A percentile compares a stretch with the other conserved stretches of the same genome.
Evolutionary conservation across 23 tunicate genomes (phyloP).

Genomic region (Halocynthia roretzi): DNA sequence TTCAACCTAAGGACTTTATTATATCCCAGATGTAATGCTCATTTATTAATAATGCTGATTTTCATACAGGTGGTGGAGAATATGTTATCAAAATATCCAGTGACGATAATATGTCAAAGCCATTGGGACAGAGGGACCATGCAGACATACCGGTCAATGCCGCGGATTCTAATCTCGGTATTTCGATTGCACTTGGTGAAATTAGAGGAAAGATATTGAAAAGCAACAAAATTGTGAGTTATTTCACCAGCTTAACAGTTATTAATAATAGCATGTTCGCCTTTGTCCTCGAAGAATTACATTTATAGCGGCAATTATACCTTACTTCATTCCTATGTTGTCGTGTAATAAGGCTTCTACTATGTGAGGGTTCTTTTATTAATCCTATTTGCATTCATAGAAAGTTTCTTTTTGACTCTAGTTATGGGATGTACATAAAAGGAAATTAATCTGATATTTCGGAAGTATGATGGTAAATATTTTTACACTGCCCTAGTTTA

Average conservation of each 20-base stretch:
- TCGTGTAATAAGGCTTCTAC: too few relatives aligned
- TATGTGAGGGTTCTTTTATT: too few relatives aligned
- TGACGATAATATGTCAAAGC: conserved; percentile 2
- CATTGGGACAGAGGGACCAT: conserved; percentile 2
- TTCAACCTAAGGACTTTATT: too few relatives aligned
- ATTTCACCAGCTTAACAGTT: not conserved
- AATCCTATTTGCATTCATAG: too few relatives aligned
- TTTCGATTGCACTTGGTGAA: conserved; percentile 25
- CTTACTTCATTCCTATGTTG: too few relatives aligned
- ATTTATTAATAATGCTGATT: not conserved
- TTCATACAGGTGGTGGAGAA: conserved; percentile 5
- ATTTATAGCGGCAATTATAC: too few relatives aligned
- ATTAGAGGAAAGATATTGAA: conserved; percentile 76
- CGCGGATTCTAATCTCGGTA: conserved; percentile 2
- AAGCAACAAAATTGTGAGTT: conserved; percentile 58
- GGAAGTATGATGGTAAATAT: too few relatives aligned
- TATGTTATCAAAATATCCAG: conserved; percentile 8
- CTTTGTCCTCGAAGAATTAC: too few relatives aligned
- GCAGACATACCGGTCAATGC: conserved; percentile 6
- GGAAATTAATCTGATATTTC: too few relatives aligned
- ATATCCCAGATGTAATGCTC: not conserved
- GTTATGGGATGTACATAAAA: too few relatives aligned
- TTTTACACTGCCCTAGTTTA: too few relatives aligned
- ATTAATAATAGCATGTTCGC: not conserved
- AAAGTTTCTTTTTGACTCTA: too few relatives aligned